These are phyloP conservation scores for Drosophila malerkotliana DNA, from an alignment of 1,140 invertebrate genomes.

Conservation along the genomic window DNA sequence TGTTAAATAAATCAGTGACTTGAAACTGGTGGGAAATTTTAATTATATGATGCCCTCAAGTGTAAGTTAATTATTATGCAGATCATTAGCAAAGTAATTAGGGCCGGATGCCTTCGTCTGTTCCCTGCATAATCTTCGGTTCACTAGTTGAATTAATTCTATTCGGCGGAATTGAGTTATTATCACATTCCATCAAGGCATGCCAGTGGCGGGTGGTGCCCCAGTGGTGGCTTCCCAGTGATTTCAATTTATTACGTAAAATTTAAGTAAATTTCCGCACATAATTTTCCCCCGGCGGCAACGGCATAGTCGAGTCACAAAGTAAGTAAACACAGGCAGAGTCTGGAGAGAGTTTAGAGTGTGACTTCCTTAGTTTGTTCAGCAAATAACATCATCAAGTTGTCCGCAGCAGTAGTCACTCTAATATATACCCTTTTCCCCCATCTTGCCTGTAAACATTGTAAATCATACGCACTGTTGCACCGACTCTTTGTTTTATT, in stretches of 20 bases:
- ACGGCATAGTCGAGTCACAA: slow-evolving; percentile 33
- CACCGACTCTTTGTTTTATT: slow-evolving; percentile 30
- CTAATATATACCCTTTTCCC: background rate
- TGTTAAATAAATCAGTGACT: slow-evolving; percentile 37
- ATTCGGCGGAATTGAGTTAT: slow-evolving; percentile 71
- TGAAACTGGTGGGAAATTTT: slow-evolving; percentile 33
- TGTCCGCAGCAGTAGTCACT: slow-evolving; percentile 24
- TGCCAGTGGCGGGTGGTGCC: slow-evolving; percentile 4
- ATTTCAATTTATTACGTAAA: slow-evolving; percentile 72
- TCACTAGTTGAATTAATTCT: slow-evolving; percentile 66
- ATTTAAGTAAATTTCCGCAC: slow-evolving; percentile 55
- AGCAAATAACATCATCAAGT: slow-evolving; percentile 50
- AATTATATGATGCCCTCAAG: slow-evolving; percentile 68
- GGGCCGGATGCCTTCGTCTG: slow-evolving; percentile 8
- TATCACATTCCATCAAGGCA: slow-evolving; percentile 55
- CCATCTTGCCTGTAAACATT: slow-evolving; percentile 46
- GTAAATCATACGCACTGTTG: slow-evolving; percentile 72
- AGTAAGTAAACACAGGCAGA: slow-evolving; percentile 43
- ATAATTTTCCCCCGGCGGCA: slow-evolving; percentile 37
- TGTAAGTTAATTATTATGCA: slow-evolving; percentile 74
- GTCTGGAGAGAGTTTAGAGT: slow-evolving; percentile 5
- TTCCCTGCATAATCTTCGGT: slow-evolving; percentile 22
- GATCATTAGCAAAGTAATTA: slow-evolving; percentile 77
- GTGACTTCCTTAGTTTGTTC: slow-evolving; percentile 34
- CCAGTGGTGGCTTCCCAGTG: slow-evolving; percentile 2